Base-by-base conservation (phyloP, 2,113 vertebrate species). In the Macquaria ambigua region DNA sequence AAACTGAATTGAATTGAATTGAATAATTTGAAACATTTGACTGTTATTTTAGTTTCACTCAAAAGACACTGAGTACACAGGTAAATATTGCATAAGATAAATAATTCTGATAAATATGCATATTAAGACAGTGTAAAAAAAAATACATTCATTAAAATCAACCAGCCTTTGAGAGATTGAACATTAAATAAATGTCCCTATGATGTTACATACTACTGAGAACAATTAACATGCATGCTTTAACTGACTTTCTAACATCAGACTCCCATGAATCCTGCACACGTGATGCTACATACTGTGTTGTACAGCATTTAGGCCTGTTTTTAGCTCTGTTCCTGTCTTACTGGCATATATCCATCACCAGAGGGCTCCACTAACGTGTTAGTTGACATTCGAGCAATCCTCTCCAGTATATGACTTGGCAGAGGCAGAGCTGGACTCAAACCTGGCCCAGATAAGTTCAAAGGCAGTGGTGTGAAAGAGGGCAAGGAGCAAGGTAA, bases 301-400 rank as follows among this genome's bases (percentile, higher is more conserved):
- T 4, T 15, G 43, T 21, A 8, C 6, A 8, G 0, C 48, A 71
- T 41, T 25, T 25, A 12, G 15, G 20, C 4, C 20, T 41, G 23
- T 28, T 41, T 71, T 82, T 25, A 82, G 72, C 53, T 75, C 63
- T 87, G n/a, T 2, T 90, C 74, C 48, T 89, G 89, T n/a, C 63
- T 76, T 34, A 90, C 89, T 6, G 90, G 86, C 92, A 88, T 83
- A 16, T 95, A 95, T 9, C 88, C 94, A 12, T 76, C 91, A 59
- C 59, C 59, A 37, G 87, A 90, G 50, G 92, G 84, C 62, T 91
- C 82, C 2, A 93, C 6, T 0, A 72, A 48, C 12, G 56, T 73
- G 28, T 18, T n/a, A 0, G 21, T 2, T 31, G 81, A 52, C 48
- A 71, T 37, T 6, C 77, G 62, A 66, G 55, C 8, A 0, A 52